Evolutionary conservation across 2,113 vertebrate species (phyloP).

Genomic region (Mobula birostris): DNA sequence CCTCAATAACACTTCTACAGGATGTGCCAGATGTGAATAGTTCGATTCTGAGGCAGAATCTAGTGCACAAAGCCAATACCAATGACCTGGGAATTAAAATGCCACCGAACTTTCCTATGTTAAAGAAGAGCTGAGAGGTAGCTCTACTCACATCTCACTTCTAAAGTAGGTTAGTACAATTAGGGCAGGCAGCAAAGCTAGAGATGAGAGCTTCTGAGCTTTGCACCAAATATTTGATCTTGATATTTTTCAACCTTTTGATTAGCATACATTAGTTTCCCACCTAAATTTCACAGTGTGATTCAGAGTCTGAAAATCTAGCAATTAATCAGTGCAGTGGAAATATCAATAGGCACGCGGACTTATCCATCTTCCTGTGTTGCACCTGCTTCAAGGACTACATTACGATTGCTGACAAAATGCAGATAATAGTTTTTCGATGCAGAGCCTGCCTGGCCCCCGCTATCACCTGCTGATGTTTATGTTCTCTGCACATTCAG

Average conservation of each 20-base stretch:
- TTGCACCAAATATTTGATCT: neutral
- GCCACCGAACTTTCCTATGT: neutral
- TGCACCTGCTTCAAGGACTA: neutral
- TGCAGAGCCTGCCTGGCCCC: neutral
- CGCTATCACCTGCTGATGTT: neutral
- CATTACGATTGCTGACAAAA: too few species aligned
- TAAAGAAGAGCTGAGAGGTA: neutral
- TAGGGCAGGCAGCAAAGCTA: neutral
- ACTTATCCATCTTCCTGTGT: neutral
- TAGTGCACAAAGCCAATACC: neutral
- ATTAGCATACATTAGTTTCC: neutral
- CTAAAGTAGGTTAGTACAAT: constrained; percentile 20
- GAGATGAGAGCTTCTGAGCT: neutral
- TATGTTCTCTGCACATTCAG: neutral
- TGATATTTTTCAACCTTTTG: constrained; percentile 18
- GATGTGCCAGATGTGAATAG: neutral
- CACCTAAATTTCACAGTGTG: neutral
- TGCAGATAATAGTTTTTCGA: too few species aligned
- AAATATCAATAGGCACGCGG: neutral
- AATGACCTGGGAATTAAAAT: neutral
- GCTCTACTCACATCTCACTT: neutral
- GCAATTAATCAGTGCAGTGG: neutral
- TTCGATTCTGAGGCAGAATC: neutral
- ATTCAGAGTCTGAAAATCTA: neutral
- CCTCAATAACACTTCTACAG: neutral